These are phyloP conservation scores for Drosophila emarginata DNA, from an alignment of 2,888 invertebrate genomes.

Conservation along the genomic window DNA sequence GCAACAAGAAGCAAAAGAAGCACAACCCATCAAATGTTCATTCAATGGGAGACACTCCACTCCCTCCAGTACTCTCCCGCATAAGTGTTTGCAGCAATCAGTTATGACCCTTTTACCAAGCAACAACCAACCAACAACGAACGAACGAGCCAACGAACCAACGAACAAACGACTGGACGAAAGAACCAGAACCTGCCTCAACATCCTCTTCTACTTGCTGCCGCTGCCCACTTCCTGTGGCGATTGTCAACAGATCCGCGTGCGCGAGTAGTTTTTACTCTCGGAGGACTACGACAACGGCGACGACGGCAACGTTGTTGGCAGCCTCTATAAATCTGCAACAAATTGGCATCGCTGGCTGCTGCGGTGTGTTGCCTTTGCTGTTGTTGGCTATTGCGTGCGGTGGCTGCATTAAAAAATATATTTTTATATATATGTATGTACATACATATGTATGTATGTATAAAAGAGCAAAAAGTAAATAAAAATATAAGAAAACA, in stretches of 20 bases:
- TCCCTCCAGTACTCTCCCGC: conserved; percentile 9
- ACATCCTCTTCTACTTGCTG: conserved; percentile 42
- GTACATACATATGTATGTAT: neutral
- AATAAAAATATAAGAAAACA: conserved; percentile 72
- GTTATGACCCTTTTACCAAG: conserved; percentile 62
- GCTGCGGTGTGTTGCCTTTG: neutral
- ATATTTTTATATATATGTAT: conserved; percentile 54
- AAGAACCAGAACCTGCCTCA: conserved; percentile 13
- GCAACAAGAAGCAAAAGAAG: conserved; percentile 8
- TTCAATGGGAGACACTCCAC: conserved; percentile 22
- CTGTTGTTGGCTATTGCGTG: conserved; percentile 6
- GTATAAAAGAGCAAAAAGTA: conserved; percentile 72
- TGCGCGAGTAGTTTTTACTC: conserved; percentile 30
- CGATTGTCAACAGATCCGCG: conserved; percentile 71
- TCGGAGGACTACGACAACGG: conserved; percentile 19
- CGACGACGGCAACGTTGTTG: conserved; percentile 26
- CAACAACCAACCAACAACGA: conserved; percentile 21
- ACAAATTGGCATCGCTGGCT: conserved; percentile 76
- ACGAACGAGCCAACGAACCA: conserved; percentile 28
- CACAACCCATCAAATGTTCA: conserved; percentile 42
- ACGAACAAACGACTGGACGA: neutral
- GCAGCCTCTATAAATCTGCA: conserved; percentile 72
- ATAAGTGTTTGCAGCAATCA: conserved; percentile 73
- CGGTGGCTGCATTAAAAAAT: conserved; percentile 76
- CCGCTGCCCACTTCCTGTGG: conserved; percentile 64